Conservation (phyloP, 1,140 invertebrate species). For the Geopemphigus sp. region DNA sequence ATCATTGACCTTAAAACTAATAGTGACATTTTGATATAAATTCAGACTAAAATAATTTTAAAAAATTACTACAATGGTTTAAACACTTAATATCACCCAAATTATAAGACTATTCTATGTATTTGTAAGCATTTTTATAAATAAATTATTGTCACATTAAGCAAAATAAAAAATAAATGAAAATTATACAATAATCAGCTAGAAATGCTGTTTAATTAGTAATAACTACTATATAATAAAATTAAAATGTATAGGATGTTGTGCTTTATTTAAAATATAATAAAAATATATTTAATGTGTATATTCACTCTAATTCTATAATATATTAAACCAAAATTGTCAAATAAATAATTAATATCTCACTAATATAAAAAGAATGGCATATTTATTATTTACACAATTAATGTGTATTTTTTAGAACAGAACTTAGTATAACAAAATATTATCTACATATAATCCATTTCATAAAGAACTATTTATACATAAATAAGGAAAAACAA, state of each 20-base stretch:
- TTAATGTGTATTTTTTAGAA: neutral
- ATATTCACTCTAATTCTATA: conserved; percentile 21
- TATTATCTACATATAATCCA: conserved; percentile 1
- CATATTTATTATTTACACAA: conserved; percentile 1
- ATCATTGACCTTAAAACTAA: conserved; percentile 10
- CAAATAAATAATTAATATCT: conserved; percentile 24
- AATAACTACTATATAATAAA: conserved; percentile 19
- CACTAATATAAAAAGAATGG: conserved; percentile 33
- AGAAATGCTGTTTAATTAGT: neutral
- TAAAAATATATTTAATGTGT: conserved; percentile 43
- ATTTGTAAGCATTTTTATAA: conserved; percentile 22
- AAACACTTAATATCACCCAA: conserved; percentile 22
- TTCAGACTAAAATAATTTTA: conserved; percentile 26
- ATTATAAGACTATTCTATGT: conserved; percentile 15
- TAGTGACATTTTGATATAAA: conserved; percentile 41
- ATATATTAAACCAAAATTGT: conserved; percentile 25
- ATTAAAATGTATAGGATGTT: conserved; percentile 1
- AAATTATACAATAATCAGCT: conserved; percentile 5
- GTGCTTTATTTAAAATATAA: neutral
- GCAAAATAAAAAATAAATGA: neutral
- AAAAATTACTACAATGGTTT: conserved; percentile 4
- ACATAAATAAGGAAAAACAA: neutral
- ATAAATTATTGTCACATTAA: conserved; percentile 35
- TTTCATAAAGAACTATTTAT: neutral
- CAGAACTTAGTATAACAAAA: neutral